Evolutionary conservation across 2,113 vertebrate species (phyloP).

Genomic region (Etia nguti): DNA sequence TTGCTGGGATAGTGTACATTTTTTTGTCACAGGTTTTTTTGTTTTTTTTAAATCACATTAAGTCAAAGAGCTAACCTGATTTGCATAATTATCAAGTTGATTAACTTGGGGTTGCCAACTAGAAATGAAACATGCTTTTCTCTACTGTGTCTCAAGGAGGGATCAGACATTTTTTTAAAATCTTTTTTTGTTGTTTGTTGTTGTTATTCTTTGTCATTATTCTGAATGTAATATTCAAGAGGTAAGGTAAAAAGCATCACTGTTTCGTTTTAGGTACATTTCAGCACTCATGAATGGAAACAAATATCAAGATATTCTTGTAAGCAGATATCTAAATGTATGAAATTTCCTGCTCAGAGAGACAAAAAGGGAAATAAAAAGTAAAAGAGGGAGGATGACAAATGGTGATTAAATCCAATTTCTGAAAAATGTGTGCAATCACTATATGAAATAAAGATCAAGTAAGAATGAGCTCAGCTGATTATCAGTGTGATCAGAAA

Average conservation of each 20-base stretch:
- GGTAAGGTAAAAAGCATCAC: neutral
- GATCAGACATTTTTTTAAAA: neutral
- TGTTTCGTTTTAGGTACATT: neutral
- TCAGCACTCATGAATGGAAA: neutral
- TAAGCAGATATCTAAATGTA: neutral
- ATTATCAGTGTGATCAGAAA: neutral
- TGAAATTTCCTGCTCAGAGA: neutral
- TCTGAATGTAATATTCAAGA: neutral
- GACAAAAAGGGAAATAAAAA: neutral
- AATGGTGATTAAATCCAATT: constrained; percentile 30
- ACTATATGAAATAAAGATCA: constrained; percentile 36
- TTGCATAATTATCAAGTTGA: neutral
- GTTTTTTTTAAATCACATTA: neutral
- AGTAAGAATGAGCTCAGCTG: neutral
- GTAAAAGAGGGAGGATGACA: neutral
- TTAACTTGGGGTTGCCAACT: neutral
- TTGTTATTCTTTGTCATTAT: neutral
- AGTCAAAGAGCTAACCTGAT: neutral
- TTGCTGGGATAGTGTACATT: neutral
- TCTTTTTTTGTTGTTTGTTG: neutral
- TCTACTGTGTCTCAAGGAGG: neutral
- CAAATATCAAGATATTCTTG: neutral
- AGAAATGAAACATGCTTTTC: neutral
- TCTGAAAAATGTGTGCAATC: constrained; percentile 35
- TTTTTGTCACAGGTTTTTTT: neutral